phyloP scores from a whole-genome alignment of 2,888 invertebrate species.

The Callyntrura sp. region DNA sequence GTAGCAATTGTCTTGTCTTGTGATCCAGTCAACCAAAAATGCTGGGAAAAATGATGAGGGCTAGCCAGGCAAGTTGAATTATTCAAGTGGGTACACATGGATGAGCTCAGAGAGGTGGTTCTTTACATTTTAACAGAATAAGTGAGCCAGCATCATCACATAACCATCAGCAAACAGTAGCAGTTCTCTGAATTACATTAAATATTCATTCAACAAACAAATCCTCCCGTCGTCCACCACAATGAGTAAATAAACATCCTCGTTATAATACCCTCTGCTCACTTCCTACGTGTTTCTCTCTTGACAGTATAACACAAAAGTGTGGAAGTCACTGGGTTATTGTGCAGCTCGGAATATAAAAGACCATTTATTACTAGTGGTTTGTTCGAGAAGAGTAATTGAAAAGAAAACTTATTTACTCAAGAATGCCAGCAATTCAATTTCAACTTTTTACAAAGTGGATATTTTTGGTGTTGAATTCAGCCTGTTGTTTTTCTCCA shows the following conservation, averaged over 20 bases:
- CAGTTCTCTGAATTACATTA: constrained; percentile 41
- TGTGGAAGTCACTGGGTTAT: neutral
- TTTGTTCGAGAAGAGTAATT: constrained; percentile 42
- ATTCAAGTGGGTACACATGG: constrained; percentile 13
- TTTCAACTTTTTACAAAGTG: neutral
- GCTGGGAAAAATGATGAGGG: constrained; percentile 39
- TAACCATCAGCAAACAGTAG: constrained; percentile 38
- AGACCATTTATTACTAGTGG: neutral
- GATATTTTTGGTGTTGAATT: constrained; percentile 52
- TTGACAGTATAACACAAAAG: neutral
- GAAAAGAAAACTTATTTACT: constrained; percentile 68
- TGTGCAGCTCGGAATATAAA: neutral
- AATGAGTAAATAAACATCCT: constrained; percentile 48
- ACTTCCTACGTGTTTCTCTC: neutral
- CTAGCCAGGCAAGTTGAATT: constrained; percentile 13
- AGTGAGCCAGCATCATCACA: constrained; percentile 26
- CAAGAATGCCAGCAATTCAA: constrained; percentile 69
- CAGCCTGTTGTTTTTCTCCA: constrained; percentile 21
- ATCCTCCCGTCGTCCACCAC: constrained; percentile 35
- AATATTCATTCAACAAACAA: constrained; percentile 61
- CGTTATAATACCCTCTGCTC: neutral
- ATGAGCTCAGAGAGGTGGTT: neutral
- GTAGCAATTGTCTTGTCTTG: constrained; percentile 62
- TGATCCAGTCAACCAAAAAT: constrained; percentile 5
- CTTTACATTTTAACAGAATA: neutral